A percentile compares a stretch with the other conserved stretches of the same genome.
Evolutionary conservation across 2,797 vertebrate species (phyloP).

Genomic region (Alfaro cultratus): DNA sequence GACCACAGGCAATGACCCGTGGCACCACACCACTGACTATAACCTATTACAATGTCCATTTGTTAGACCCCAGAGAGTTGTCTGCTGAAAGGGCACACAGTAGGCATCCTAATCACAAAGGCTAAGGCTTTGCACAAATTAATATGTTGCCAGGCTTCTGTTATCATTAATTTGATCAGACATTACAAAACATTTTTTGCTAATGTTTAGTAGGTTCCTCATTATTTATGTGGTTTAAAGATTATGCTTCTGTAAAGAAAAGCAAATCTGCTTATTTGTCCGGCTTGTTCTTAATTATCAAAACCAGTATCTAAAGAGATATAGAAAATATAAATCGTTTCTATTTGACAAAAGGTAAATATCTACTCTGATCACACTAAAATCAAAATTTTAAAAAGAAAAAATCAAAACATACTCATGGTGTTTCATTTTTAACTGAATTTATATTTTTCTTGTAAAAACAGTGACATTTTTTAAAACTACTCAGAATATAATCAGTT

Average conservation of each 20-base stretch:
- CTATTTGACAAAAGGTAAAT: neutral
- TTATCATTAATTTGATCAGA: slow-evolving; percentile 27
- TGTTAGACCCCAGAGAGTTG: slow-evolving; percentile 56
- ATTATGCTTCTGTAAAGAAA: neutral
- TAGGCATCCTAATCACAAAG: slow-evolving; percentile 69
- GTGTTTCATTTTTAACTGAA: neutral
- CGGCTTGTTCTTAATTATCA: neutral
- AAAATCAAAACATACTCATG: neutral
- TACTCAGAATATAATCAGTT: neutral
- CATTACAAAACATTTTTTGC: slow-evolving; percentile 36
- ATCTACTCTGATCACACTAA: neutral
- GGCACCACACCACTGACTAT: slow-evolving; percentile 38
- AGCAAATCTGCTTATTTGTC: neutral
- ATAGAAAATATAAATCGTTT: neutral
- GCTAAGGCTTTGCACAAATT: slow-evolving; percentile 54
- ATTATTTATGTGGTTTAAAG: neutral
- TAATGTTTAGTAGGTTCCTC: slow-evolving; percentile 34
- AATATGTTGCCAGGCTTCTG: slow-evolving; percentile 39
- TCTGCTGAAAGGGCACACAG: slow-evolving; percentile 62
- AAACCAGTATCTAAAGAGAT: neutral
- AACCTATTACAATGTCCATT: slow-evolving; percentile 62
- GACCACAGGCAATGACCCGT: slow-evolving; percentile 60
- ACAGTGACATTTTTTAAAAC: neutral
- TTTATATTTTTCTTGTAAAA: neutral
- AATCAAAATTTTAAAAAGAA: neutral